These are phyloP conservation scores for Chelmon rostratus DNA, from an alignment of 2,797 vertebrate species.

Conservation along the genomic window DNA sequence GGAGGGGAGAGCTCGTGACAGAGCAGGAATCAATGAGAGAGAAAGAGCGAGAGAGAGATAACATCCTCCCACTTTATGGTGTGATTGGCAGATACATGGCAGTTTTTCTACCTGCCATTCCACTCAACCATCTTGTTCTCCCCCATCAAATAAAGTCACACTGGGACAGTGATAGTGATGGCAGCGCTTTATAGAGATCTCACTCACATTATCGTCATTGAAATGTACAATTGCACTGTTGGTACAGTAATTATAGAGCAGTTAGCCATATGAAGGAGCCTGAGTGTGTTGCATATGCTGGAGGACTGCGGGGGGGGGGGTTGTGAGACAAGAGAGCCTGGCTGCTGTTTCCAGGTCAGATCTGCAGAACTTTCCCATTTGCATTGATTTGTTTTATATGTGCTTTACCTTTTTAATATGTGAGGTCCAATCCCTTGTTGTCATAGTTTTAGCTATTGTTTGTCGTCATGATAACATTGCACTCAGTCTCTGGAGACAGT, in stretches of 20 bases:
- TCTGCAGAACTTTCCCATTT: not conserved
- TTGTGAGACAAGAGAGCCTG: not conserved
- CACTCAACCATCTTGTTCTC: slow-evolving; percentile 47
- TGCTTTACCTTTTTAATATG: too few relatives aligned
- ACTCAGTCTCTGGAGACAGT: not conserved
- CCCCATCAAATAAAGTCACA: slow-evolving; percentile 46
- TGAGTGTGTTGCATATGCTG: not conserved
- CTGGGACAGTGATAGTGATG: slow-evolving; percentile 41
- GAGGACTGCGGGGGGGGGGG: not conserved
- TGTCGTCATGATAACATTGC: not conserved
- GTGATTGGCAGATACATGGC: slow-evolving; percentile 78
- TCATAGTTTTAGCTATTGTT: not conserved
- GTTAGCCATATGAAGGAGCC: slow-evolving; percentile 41
- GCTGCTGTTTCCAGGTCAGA: slow-evolving; percentile 1
- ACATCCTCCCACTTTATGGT: slow-evolving; percentile 61
- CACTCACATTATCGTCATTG: slow-evolving; percentile 50
- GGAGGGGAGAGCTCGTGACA: slow-evolving; percentile 27
- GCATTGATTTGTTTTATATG: too few relatives aligned
- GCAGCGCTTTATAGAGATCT: slow-evolving; percentile 40
- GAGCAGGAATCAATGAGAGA: slow-evolving; percentile 52
- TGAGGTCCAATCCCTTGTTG: not conserved
- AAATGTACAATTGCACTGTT: slow-evolving; percentile 11
- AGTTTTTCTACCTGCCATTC: slow-evolving; percentile 60
- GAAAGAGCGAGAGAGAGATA: slow-evolving; percentile 42
- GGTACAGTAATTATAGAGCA: slow-evolving; percentile 29